phyloP scores from a whole-genome alignment of 1,140 invertebrate genomes.

The Lucilia sericata region DNA sequence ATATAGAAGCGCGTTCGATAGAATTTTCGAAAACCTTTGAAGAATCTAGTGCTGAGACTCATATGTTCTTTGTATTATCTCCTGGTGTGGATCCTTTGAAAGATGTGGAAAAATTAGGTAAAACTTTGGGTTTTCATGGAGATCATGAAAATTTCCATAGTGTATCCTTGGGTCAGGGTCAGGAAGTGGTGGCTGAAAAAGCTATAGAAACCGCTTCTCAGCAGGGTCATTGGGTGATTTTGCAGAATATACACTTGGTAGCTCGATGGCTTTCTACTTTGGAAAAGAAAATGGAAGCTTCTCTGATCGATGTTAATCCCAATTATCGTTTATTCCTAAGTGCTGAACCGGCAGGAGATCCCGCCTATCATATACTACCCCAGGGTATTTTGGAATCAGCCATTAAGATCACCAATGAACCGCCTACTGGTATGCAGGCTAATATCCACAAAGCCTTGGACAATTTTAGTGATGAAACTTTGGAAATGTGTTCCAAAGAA shows the following conservation, averaged over 20 bases:
- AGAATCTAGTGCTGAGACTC: slow-evolving; percentile 86
- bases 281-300: slow-evolving; percentile 92
- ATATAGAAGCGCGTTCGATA: slow-evolving; percentile 80
- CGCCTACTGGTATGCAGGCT: slow-evolving; percentile 93
- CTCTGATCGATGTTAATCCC: slow-evolving; percentile 76
- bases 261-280: slow-evolving; percentile 87
- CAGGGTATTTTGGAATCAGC: slow-evolving; percentile 92
- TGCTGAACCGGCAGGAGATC: slow-evolving; percentile 72
- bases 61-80: slow-evolving; percentile 95
- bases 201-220: slow-evolving; percentile 83
- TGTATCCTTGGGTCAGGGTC: slow-evolving; percentile 94
- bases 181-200: slow-evolving; percentile 90
- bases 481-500: slow-evolving; percentile 94
- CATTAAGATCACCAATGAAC: slow-evolving; percentile 97
- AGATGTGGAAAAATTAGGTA: slow-evolving; percentile 85
- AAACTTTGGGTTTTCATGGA: slow-evolving; percentile 80
- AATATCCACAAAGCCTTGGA: slow-evolving; percentile 94
- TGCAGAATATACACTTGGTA: slow-evolving; percentile 92
- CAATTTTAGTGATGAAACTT: slow-evolving; percentile 92
- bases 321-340: slow-evolving; percentile 77
- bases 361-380: slow-evolving; percentile 72
- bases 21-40: slow-evolving; percentile 88
- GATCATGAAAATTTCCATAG: slow-evolving; percentile 91
- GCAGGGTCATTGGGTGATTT: slow-evolving; percentile 92
- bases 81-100: slow-evolving; percentile 95